Conservation (phyloP, 1,140 invertebrate genomes). For the Drosophila leontia region DNA sequence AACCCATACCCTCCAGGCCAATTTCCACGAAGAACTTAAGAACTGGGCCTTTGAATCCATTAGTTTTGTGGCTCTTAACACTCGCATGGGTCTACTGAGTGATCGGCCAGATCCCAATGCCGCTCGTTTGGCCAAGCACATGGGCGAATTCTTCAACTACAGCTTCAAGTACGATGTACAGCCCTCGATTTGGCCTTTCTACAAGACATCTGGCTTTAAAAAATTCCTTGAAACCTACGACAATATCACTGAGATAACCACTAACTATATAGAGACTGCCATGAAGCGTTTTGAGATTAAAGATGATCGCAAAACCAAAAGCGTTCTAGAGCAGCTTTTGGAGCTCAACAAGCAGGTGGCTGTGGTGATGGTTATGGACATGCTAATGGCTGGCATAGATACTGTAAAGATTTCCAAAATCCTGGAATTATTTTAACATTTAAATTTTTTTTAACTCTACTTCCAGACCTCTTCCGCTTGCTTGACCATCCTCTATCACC, state of each 20-base stretch:
- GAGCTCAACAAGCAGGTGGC: constrained; percentile 87
- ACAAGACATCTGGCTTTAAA: constrained; percentile 86
- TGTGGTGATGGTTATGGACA: constrained; percentile 89
- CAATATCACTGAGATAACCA: constrained; percentile 73
- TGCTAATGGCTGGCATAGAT: constrained; percentile 91
- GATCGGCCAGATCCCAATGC: constrained; percentile 85
- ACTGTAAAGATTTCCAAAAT: constrained; percentile 85
- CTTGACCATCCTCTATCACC: constrained; percentile 67
- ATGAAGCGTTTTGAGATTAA: constrained; percentile 85
- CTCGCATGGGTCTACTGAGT: constrained; percentile 74
- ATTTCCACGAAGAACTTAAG: constrained; percentile 88
- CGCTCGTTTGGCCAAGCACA: constrained; percentile 86
- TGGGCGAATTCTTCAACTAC: constrained; percentile 86
- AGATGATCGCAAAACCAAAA: constrained; percentile 86
- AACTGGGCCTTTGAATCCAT: constrained; percentile 91
- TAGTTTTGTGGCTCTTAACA: constrained; percentile 88
- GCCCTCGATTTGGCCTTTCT: constrained; percentile 88
- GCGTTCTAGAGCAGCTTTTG: constrained; percentile 87
- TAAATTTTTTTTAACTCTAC: not conserved
- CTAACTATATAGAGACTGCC: constrained; percentile 65
- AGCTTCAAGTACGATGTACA: constrained; percentile 87
- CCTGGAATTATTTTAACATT: accelerated
- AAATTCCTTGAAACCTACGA: constrained; percentile 86
- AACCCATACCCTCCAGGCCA: constrained; percentile 86
- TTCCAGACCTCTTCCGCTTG: constrained; percentile 65